Base-by-base conservation (phyloP, 2,113 vertebrate genomes). In the Lanius ludovicianus region DNA sequence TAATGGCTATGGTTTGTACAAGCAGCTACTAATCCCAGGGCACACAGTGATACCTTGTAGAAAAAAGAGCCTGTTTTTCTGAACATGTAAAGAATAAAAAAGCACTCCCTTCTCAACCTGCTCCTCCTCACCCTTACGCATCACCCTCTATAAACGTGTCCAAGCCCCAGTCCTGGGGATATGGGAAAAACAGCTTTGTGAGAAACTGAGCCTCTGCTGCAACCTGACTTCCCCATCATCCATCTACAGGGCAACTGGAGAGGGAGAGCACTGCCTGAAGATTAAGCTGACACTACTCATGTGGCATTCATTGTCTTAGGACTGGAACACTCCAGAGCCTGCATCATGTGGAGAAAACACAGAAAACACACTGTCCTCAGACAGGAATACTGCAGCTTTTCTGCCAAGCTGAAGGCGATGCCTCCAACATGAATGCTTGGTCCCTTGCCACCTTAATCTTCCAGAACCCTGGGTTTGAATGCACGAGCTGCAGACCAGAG, bases 361-460 rank as follows among this genome's bases (percentile, higher is more conserved):
- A 84, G 78, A 60, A 83, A 96, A 50, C 35, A 64, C 0, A 1
- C 64, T 68, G 69, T 47, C 67, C 85, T 88, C 53, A 60, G 65
- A 59, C 2, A 24, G 41, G 44, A 95, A 86, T 24, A 91, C 46
- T 0, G 0, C 33, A 16, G 69, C 39, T 78, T 77, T 59, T 67
- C 74, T 84, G 85, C 56, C 93, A 94, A 87, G 88, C 3, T 75
- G 68, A 88, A 84, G 77, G 80, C 33, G 0, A 73, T 22, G 81
- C 75, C 74, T 87, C 55, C 0, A 0, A 90, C 5, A 4, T 33
- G 64, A 97, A 91, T 33, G 71, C 47, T 94, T 96, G 93, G 73
- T 86, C 44, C 94, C 37, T 56, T 91, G 92, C 88, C 88, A 96
- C 83, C 71, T 53, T 67, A n/a, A 86, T 95, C 86, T 88, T 93